Evolutionary conservation across 2,113 vertebrate genomes (phyloP), one percentile per base, ranked within the genome.

Genomic region (Ctenomys sociabilis): DNA sequence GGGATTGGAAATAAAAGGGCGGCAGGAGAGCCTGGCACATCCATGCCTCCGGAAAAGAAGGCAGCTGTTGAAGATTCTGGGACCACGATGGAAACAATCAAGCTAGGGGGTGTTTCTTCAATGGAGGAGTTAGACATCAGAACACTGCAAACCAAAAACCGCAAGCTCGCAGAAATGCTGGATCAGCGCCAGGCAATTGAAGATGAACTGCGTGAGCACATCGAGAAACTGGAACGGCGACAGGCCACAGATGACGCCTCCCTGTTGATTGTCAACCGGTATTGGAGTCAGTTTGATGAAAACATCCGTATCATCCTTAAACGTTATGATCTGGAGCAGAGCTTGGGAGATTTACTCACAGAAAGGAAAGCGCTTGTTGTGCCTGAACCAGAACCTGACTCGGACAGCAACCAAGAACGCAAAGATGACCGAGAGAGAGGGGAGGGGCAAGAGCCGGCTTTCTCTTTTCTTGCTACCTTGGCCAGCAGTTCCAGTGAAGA

Each of bases 261-360:
- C 28, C 97, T 99, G 22, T 98, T 99, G 61, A 99, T 99, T 84
- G 99, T 99, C 78, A 99, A 99, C 93, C 98, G 99, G 88, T 99
- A 99, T 98, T 99, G 99, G 99, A 99, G 99, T 97, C 99, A 99
- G 99, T 99, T 99, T 96, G 99, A 99, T 97, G 99, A 99, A 97
- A 99, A 99, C 75, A 98, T 99, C 92, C 98, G 98, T 1, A 99
- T 99, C 95, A 99, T 99, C 96, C 98, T 99, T 81, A 99, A 99
- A 68, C 99, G 98, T 22, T 99, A 99, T 0, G 99, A 99, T 88
- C 98, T 99, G 98, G 99, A 98, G 96, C 98, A 97, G 57, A 98
- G 99, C 87, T 98, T 99, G 70, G 99, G 99, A 95, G 99, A 99
- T 83, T 99, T 98, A 22, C 97, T 99, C 22, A 97, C 98, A 10